Percentiles rank a stretch among this genome's conserved stretches.
Conservation (phyloP, 2,888 invertebrate genomes). For the Sepiola atlantica region DNA sequence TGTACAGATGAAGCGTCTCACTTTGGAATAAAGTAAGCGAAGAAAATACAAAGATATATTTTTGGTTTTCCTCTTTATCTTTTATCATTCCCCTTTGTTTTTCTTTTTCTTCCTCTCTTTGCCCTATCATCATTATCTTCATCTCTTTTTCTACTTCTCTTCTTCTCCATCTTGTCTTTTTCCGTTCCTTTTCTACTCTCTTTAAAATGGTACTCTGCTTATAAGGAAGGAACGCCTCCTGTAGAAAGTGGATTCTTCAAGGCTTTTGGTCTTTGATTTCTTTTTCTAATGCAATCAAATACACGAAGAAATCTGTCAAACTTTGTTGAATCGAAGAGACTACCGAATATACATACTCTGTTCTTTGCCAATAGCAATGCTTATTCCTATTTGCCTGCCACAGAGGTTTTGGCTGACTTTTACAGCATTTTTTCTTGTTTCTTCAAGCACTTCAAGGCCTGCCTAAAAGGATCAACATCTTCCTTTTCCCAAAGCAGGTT, state of each 20-base stretch:
- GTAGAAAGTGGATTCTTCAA: background rate
- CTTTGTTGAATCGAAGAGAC: background rate
- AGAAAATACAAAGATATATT: background rate
- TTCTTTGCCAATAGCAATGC: background rate
- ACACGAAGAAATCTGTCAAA: conserved; percentile 32
- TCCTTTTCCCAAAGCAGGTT: background rate
- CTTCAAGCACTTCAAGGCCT: conserved; percentile 5
- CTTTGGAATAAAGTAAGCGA: background rate
- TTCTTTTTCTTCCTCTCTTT: background rate
- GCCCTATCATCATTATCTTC: background rate
- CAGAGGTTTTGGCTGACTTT: background rate
- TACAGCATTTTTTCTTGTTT: background rate
- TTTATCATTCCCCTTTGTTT: too few relatives aligned
- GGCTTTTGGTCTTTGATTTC: conserved; percentile 1
- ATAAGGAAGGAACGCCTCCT: background rate
- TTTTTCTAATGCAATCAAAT: conserved; percentile 9
- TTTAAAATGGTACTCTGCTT: background rate
- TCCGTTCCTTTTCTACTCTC: background rate
- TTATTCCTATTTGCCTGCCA: conserved; percentile 32
- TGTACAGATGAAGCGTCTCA: background rate
- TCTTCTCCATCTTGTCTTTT: background rate
- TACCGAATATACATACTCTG: background rate
- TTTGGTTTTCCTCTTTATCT: too few relatives aligned
- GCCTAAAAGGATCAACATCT: conserved; percentile 20
- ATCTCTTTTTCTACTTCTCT: background rate